These are phyloP conservation scores for Leuciscus idus DNA, from an alignment of 2,113 vertebrate species.

Conservation along the genomic window DNA sequence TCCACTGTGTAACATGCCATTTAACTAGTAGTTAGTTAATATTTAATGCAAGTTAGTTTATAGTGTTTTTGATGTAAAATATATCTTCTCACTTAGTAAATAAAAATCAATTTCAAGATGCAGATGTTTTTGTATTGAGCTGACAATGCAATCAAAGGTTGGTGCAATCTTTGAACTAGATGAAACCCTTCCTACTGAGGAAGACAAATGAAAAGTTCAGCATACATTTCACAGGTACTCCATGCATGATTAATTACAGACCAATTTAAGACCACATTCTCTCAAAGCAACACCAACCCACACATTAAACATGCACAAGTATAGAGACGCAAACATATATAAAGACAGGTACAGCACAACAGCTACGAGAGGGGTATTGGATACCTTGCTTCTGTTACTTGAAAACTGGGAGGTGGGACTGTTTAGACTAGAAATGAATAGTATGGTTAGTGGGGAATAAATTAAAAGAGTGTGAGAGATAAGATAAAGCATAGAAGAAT, in stretches of 20 bases:
- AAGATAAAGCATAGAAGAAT: constrained; percentile 32
- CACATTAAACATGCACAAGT: not conserved
- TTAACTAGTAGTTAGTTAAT: not conserved
- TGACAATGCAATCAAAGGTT: not conserved
- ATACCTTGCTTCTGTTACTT: constrained; percentile 76
- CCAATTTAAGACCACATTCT: not conserved
- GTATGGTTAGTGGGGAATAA: constrained; percentile 45
- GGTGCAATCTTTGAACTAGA: not conserved
- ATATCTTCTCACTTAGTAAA: not conserved
- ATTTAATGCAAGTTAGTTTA: not conserved
- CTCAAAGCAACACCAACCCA: constrained; percentile 10
- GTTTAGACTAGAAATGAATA: constrained; percentile 72
- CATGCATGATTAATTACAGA: constrained; percentile 10
- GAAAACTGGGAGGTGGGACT: constrained; percentile 65
- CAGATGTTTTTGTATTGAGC: not conserved
- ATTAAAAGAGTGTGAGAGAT: constrained; percentile 53
- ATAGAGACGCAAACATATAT: not conserved
- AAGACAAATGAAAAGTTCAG: not conserved
- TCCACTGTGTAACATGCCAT: not conserved
- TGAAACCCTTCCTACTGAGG: not conserved
- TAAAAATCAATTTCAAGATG: not conserved
- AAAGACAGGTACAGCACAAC: constrained; percentile 38
- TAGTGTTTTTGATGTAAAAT: not conserved
- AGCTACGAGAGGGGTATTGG: constrained; percentile 2
- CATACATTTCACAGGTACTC: not conserved